Evolutionary conservation across 1,140 invertebrate species (phyloP), one percentile per base, ranked within the genome.

Genomic region (Pissodes strobi): DNA sequence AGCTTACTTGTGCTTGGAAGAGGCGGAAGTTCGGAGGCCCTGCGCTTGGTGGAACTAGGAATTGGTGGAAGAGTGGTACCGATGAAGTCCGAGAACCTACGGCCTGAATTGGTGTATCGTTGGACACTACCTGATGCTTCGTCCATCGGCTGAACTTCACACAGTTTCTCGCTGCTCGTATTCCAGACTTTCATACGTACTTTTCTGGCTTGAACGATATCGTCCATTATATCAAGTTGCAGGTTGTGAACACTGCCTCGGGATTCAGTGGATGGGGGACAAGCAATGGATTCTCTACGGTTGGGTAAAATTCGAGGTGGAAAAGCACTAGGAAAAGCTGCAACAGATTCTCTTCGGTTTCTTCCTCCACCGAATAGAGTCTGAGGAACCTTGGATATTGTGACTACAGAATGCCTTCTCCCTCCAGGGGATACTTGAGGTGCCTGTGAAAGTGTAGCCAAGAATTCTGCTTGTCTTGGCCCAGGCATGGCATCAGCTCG

Each of bases 221-320:
- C 89, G 69, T 92, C 90, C 90, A 93, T 92, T 58, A 92, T 92
- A 71, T 93, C 90, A 56, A 92, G 79, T 70, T 92, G 89, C 15
- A 92, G 79, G 74, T 92, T 92, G 73, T 91, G 90, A 12, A 87
- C 85, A 73, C 89, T 91, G 30, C 90, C 90, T 13, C 84, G 82
- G n/a, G 85, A 79, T 6, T 82, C 80, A 30, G 86, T 85, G 18
- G 86, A 87, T 19, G 88, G 88, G 1, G 88, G 88, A 39, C 79
- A 79, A 2, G 79, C 76, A 8, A 78, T 74, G 0, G 83, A 84
- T 58, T 84, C 83, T 1, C 83, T 74, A 48, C 77, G 72, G 1
- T 69, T 72, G 1, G 77, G 76, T 9, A 84, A 69, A 61, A 83
- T 79, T 8, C 74, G 53, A 1, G 52, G 51, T 1, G 70, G 66